Evolutionary conservation across 2,113 vertebrate species (phyloP), one percentile per base, ranked within the genome.

Genomic region (Puma concolor): DNA sequence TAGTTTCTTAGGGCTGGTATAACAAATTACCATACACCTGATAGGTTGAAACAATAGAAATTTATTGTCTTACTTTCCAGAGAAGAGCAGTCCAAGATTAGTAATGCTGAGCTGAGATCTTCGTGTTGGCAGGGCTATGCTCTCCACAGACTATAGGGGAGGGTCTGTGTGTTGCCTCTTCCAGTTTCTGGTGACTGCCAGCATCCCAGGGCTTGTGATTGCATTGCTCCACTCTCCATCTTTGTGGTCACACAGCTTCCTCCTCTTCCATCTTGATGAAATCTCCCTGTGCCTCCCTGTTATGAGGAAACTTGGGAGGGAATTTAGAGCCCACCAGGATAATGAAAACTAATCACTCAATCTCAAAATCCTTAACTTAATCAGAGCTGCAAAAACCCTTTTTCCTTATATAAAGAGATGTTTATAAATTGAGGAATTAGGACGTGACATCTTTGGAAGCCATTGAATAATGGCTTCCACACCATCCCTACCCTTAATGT

Each of bases 81-180:
- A 82, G 50, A 12, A n/a, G 13, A 71, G 57, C 33, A 36, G 31
- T 63, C 38, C 60, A 63, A 71, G 31, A 23, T 41, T 29, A 69
- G 76, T 29, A 11, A 25, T 44, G 29, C 29, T 38, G 31, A 29
- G 11, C 41, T 3, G 6, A 76, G 77, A 38, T n/a, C 16, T 15
- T 8, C 0, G 0, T 16, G 19, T 14, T 13, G 33, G 25, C 2
- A 10, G 19, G 48, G 7, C 64, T 91, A 29, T 19, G 4, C 25
- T 64, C 25, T 57, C 88, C 3, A 3, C 77, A 27, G 2, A 23
- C 50, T 36, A 5, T 5, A 10, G 0, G 16, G 21, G 6, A 77
- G 4, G 2, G 1, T 16, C 66, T 54, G 13, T 89, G 57, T 84
- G 36, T 33, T 41, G 27, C 10, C 29, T 44, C 5, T 29, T 33